Base-by-base conservation (phyloP, 2,888 invertebrate species). In the Nipponacmea schrenckii region DNA sequence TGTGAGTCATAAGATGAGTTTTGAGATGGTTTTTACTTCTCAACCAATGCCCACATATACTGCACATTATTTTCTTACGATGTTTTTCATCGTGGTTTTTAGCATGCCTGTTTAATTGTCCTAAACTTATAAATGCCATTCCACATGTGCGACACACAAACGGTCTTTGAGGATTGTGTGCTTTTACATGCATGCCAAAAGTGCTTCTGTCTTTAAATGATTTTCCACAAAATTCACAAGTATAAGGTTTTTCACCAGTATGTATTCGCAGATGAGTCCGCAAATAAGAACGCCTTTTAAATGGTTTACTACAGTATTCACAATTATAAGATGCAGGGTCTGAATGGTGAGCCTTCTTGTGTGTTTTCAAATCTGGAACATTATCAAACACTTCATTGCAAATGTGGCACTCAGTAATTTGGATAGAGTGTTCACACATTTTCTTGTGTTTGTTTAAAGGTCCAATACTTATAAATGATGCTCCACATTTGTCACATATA, bases 311-410 rank as follows among this genome's bases (percentile, higher is more conserved):
- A 63, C 71, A 71, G 10, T 63, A 20, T 46, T 67, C 67, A 63
- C 71, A 71, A 50, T 45, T 62, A 46, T 39, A 67, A n/a, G 71
- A 63, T 62, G 27, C 62, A 45, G 56, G 63, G 26, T 63, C 67
- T 7, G 67, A 46, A 50, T 71, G 71, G 3, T 31, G 31, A 3
- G 31, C 5, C 31, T 31, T 31, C 31, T 31, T 31, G 31, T 31
- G 31, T 31, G 31, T 3, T 31, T 31, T 31, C 31, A 31, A 31
- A 31, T 31, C 31, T 31, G 31, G 5, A 31, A 31, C 31, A 31
- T 31, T 31, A 31, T 31, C 31, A 5, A 31, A 31, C 31, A 31
- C 31, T 5, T 3, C 31, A 31, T 31, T 31, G 31, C 31, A 31
- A 31, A 31, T 31, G 31, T 31, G 31, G 31, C 31, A 31, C 31